Evolutionary conservation across 2,113 vertebrate species (phyloP).

Genomic region (Sceloporus tristichus): DNA sequence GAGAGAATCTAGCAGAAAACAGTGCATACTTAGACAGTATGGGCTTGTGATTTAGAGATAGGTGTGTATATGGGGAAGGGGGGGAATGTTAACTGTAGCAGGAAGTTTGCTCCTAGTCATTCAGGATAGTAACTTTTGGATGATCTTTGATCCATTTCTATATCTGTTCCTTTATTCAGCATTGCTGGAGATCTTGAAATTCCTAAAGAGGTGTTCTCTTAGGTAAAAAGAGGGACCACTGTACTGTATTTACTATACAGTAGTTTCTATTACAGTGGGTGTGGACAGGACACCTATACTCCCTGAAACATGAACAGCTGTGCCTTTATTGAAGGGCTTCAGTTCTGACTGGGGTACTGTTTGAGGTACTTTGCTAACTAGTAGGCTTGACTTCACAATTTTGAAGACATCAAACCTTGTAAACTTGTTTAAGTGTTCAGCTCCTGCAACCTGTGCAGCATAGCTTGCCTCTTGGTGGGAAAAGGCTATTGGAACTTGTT

Average conservation of each 20-base stretch:
- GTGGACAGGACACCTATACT: no score
- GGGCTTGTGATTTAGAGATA: neutral
- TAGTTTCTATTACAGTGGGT: no score
- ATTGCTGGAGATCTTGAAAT: no score
- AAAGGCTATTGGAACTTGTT: neutral
- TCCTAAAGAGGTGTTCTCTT: no score
- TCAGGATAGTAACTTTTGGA: neutral
- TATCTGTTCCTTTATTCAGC: neutral
- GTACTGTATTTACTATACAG: no score
- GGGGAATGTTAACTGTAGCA: neutral
- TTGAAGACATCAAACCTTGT: no score
- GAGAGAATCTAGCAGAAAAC: no score
- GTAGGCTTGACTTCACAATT: neutral
- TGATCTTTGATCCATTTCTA: neutral
- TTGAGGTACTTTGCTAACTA: neutral
- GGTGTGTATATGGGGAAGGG: no score
- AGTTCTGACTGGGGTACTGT: no score
- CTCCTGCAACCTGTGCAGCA: neutral
- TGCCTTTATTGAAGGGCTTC: neutral
- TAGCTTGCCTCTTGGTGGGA: neutral
- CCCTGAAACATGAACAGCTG: neutral
- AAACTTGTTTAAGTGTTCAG: neutral
- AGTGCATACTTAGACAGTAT: neutral
- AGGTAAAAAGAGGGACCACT: no score
- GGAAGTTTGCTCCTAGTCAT: neutral